Evolutionary conservation across 2,797 vertebrate species (phyloP).

Genomic region (Thunnus albacares): DNA sequence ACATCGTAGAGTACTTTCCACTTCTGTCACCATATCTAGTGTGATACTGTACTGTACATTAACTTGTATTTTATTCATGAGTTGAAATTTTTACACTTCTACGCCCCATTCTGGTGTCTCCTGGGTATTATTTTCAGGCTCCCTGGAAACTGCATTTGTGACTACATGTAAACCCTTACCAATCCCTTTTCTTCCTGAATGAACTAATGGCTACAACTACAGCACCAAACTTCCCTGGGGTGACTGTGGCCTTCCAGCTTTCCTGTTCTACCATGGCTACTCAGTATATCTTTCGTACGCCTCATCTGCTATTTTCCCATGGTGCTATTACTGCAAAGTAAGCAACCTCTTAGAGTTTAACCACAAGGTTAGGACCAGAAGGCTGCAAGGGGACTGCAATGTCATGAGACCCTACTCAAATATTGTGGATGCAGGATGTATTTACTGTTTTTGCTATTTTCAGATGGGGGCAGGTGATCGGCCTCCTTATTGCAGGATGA

Average conservation of each 20-base stretch:
- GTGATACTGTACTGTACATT: background rate
- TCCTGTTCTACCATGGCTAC: constrained; percentile 16
- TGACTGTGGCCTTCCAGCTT: constrained; percentile 28
- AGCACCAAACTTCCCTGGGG: constrained; percentile 37
- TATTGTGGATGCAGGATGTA: background rate
- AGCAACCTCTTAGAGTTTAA: constrained; percentile 37
- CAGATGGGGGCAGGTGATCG: background rate
- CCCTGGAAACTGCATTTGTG: constrained; percentile 36
- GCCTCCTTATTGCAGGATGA: background rate
- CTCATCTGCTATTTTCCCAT: constrained; percentile 43
- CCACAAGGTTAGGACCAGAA: constrained; percentile 41
- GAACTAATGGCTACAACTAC: constrained; percentile 45
- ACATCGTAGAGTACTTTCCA: background rate
- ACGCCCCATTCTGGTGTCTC: constrained; percentile 9
- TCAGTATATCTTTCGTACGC: constrained; percentile 33
- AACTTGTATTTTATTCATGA: constrained; percentile 46
- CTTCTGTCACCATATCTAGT: background rate
- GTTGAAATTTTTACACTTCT: constrained; percentile 6
- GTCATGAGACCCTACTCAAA: constrained; percentile 19
- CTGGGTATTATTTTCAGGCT: constrained; percentile 12
- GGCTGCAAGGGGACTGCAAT: constrained; percentile 6
- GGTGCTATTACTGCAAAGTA: constrained; percentile 29
- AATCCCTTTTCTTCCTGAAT: constrained; percentile 37
- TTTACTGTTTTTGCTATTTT: background rate
- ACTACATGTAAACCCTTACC: constrained; percentile 22